Evolutionary conservation across 2,888 invertebrate species (phyloP), one percentile per base, ranked within the genome.

Genomic region (Limnephilus lunatus): DNA sequence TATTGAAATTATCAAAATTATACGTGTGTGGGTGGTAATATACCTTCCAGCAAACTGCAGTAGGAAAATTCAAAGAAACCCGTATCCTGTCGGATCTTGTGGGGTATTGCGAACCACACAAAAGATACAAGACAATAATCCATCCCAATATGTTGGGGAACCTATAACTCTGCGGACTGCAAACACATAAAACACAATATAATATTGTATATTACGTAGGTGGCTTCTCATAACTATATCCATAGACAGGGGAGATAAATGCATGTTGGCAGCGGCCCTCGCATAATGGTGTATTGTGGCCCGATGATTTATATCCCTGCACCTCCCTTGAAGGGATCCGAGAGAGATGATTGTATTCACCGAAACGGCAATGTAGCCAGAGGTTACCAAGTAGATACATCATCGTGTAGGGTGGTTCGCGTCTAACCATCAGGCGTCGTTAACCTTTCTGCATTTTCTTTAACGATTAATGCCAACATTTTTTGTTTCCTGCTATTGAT

Each of bases 231-330:
- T 87, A 87, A 53, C 87, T 87, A 53, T 53, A 87, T 87, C 87
- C 31, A 53, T 53, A 53, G 87, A 53, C 87, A 87, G 87, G 53
- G 68, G 68, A 87, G 87, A 87, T 87, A 87, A 87, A 87, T 87
- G 87, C 87, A 87, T 87, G 87, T 87, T 87, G 87, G 87, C 87
- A 87, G 87, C 87, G 87, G 87, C 87, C 87, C 87, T 35, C 85
- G 68, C 91, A 83, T 92, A 92, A 92, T 92, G 92, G 92, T 89
- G 90, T 88, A 92, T 92, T 92, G 92, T 92, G 90, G 90, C 83
- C 86, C 81, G 35, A 90, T 93, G 93, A 93, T 93, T 93, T 93
- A 93, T 93, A 90, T 91, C 88, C 91, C 91, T 82, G 89, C 93
- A 92, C 91, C 93, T 91, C 91, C 92, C 91, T 91, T 86, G 91